phyloP scores from a whole-genome alignment of 1,140 invertebrate genomes.

The Bradynema listronoti region DNA sequence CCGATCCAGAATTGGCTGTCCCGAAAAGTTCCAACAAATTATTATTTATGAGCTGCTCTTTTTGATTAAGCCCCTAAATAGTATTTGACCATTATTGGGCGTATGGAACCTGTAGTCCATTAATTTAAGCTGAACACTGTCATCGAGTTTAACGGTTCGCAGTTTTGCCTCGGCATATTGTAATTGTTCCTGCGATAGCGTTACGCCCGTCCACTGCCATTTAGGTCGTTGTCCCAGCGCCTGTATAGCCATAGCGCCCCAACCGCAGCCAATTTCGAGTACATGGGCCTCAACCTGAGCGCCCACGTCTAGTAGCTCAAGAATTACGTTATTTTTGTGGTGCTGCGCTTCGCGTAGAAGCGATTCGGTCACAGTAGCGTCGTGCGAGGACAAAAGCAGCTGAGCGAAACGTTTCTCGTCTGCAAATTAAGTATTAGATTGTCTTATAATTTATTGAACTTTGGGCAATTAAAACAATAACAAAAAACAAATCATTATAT shows the following conservation, averaged over 20 bases:
- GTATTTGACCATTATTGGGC: too few relatives aligned
- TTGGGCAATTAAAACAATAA: background rate
- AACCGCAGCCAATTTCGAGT: constrained; percentile 57
- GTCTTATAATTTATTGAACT: background rate
- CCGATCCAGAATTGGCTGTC: too few relatives aligned
- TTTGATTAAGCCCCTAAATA: too few relatives aligned
- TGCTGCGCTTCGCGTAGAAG: constrained; percentile 45
- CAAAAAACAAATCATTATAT: background rate
- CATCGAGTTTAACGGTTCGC: constrained; percentile 20
- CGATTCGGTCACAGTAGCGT: background rate
- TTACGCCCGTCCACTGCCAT: constrained; percentile 44
- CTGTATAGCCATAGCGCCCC: constrained; percentile 44
- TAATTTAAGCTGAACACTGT: constrained; percentile 34
- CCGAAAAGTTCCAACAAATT: too few relatives aligned
- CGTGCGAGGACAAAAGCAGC: too few relatives aligned
- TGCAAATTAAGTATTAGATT: background rate
- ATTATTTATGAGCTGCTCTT: too few relatives aligned
- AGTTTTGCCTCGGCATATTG: constrained; percentile 25
- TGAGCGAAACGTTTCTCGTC: background rate
- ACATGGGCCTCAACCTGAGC: constrained; percentile 46
- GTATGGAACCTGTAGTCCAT: constrained; percentile 44
- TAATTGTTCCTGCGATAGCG: constrained; percentile 36
- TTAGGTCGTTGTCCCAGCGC: constrained; percentile 31
- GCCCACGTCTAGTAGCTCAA: constrained; percentile 44
- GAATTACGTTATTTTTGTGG: constrained; percentile 50